phyloP scores from a whole-genome alignment of 2,888 invertebrate species.

The Papilio gigon region DNA sequence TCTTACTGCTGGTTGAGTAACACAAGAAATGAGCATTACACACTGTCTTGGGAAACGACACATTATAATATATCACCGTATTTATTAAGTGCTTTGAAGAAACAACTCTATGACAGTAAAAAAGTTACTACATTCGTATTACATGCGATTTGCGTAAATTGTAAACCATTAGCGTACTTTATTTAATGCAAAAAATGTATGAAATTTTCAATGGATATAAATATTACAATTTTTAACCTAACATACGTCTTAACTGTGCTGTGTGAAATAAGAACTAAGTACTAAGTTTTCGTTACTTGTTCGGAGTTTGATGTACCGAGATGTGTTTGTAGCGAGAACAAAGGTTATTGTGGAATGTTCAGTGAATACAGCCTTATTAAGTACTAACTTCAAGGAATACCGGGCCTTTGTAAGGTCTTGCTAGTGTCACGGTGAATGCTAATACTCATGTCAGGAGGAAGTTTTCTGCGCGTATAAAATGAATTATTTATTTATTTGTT shows the following conservation, averaged over 20 bases:
- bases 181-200: not conserved
- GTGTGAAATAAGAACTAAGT: conserved; percentile 14
- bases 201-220: not conserved
- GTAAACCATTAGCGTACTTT: conserved; percentile 26
- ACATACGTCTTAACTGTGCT: conserved; percentile 12
- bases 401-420: conserved; percentile 38
- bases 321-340: conserved; percentile 37
- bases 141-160: conserved; percentile 28
- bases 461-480: conserved; percentile 28
- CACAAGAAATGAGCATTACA: conserved; percentile 38
- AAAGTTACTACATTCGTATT: conserved; percentile 36
- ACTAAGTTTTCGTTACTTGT: conserved; percentile 25
- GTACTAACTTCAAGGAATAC: conserved; percentile 42
- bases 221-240: not conserved
- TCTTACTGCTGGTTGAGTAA: conserved; percentile 36
- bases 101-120: conserved; percentile 35
- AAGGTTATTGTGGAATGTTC: conserved; percentile 38
- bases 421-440: conserved; percentile 33
- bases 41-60: conserved; percentile 38
- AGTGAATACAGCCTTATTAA: conserved; percentile 38
- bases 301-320: conserved; percentile 36
- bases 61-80: conserved; percentile 35
- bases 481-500: conserved; percentile 34
- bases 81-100: conserved; percentile 37
- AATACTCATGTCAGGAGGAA: conserved; percentile 31